Evolutionary conservation across 1,140 invertebrate genomes (phyloP), one percentile per base, ranked within the genome.

Genomic region (Phymastichus coffea): DNA sequence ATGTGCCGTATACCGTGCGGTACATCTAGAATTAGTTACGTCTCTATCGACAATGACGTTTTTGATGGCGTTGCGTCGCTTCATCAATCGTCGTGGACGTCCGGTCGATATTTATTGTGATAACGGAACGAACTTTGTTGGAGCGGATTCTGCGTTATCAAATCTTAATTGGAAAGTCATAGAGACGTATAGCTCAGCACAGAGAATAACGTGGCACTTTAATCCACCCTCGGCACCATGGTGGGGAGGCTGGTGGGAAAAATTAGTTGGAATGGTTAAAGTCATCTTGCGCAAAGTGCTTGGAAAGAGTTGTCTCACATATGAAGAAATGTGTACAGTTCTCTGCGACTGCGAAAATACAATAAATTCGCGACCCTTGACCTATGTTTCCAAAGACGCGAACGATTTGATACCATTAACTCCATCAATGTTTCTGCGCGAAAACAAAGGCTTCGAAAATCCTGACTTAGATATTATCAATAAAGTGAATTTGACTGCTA

Each of bases 191-290:
- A 66, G 57, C 38, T 20, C 58, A 3, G 63, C 47, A 1, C 28
- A 61, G 53, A 38, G 63, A 38, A 80, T 78, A 23, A 40, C 67
- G 9, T 79, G 75, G 73, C 63, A 68, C n/a, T 79, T 81, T 63
- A 78, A 75, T 64, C 75, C 76, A 1, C 73, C 78, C 10, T 58
- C 66, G 7, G 70, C 76, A 12, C 44, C 76, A 3, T 78, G 73
- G 74, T 76, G 73, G 73, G 71, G 71, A 40, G 72, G 71, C 44
- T 74, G 61, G 61, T 77, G 73, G 72, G 72, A 78, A 52, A 47
- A 77, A 12, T 30, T 77, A 2, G 64, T 77, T 9, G 57, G 72
- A 38, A n/a, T 66, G 0, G 28, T 70, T 9, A 74, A 74, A 60
- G 15, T 35, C n/a, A 57, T 69, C 7, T 51, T 73, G 23, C 28